Evolutionary conservation across 2,888 invertebrate genomes (phyloP).

Genomic region (Eupelmus urozonus): DNA sequence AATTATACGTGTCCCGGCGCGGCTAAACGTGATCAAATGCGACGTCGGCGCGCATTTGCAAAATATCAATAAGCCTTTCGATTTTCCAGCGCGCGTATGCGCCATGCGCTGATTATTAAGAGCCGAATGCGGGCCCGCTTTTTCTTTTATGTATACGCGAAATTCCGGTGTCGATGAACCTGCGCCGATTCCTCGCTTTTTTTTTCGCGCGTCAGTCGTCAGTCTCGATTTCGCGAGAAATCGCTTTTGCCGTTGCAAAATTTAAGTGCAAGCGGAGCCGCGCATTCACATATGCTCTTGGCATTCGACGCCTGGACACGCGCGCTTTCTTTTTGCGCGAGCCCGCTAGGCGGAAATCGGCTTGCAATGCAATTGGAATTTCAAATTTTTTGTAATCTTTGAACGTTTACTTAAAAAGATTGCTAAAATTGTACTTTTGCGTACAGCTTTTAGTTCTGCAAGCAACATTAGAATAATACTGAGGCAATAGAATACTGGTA

Average conservation of each 20-base stretch:
- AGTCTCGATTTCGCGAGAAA: constrained; percentile 3
- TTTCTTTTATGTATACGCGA: constrained; percentile 25
- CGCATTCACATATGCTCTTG: not conserved
- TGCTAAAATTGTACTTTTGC: no score
- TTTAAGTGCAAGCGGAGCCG: no score
- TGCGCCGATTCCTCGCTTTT: not conserved
- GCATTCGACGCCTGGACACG: constrained; percentile 1
- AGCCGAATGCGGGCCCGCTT: not conserved
- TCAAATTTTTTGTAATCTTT: no score
- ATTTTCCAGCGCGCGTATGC: constrained; percentile 27
- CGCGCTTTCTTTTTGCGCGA: not conserved
- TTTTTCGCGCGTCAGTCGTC: constrained; percentile 16
- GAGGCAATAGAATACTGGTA: no score
- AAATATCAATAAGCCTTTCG: constrained; percentile 55
- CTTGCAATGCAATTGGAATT: no score
- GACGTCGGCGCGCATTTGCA: constrained; percentile 42
- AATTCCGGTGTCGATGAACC: constrained; percentile 54
- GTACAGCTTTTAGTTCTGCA: no score
- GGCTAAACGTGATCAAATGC: constrained; percentile 46
- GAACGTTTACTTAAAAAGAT: no score
- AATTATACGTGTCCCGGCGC: constrained; percentile 62
- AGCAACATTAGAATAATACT: no score
- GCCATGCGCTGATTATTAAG: constrained; percentile 48
- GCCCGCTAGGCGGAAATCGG: no score
- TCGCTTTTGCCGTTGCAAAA: constrained; percentile 30